Evolutionary conservation across 1,140 invertebrate genomes (phyloP), one percentile per base, ranked within the genome.

Genomic region (Lepidurus apus): DNA sequence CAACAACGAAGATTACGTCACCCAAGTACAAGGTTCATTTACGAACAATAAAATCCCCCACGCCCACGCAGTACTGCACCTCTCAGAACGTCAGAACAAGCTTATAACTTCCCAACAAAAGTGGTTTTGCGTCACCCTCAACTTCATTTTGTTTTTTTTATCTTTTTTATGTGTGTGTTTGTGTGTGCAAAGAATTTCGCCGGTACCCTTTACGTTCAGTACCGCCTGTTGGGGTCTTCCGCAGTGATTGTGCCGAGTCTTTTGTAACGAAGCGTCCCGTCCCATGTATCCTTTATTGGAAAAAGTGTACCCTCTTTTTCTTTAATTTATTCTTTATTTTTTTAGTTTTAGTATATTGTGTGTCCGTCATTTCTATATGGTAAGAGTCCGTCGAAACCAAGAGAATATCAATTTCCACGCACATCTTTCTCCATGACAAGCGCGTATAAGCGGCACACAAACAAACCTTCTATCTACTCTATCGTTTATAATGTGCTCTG

Each of bases 371-470:
- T 1, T 65, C 0, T 21, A 65, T 65, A 21, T 17, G 53, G 21
- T 21, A 65, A 13, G 53, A 65, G 53, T 9, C 53, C 13, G 17
- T 47, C 45, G 1, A 11, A 34, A 4, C 45, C 5, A 1, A 65
- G n/a, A 65, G 21, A 65, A 65, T 65, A 65, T 65, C 53, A 65
- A 34, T 34, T 65, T 65, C 53, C 53, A 65, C 13, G n/a, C 47
- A 65, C 53, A 65, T 65, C 53, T 21, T 65, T 13, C 53, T 65
- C 9, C 53, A 65, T 65, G 53, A 65, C 53, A 21, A 17, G 53
- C 21, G 53, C 53, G 17, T 65, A 65, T 65, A 65, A 65, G 10
- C 8, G 5, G n/a, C n/a, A n/a, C n/a, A n/a, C n/a, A n/a, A n/a
- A n/a, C n/a, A n/a, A n/a, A n/a, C n/a, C n/a, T n/a, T n/a, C n/a